Evolutionary conservation across 2,888 invertebrate genomes (phyloP).

Genomic region (Charanyca ferruginea): DNA sequence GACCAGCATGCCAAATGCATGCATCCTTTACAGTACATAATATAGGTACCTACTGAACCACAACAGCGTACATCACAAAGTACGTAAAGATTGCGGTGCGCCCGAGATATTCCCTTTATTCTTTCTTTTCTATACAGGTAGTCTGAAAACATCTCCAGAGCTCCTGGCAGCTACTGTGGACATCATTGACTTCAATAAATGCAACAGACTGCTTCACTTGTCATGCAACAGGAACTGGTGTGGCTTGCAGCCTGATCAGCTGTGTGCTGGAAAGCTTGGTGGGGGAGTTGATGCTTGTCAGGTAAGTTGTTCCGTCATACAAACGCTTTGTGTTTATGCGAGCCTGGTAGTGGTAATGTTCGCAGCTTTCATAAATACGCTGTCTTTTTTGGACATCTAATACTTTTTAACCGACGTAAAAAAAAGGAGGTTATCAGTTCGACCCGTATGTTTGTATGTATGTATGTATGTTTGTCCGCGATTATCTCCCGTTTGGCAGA

Average conservation of each 20-base stretch:
- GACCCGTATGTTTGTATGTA: too few species aligned
- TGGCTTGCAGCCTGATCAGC: slow-evolving; percentile 74
- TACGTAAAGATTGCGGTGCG: too few species aligned
- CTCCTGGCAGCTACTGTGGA: slow-evolving; percentile 76
- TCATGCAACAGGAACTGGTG: slow-evolving; percentile 75
- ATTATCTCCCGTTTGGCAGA: too few species aligned
- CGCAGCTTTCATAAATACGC: not conserved
- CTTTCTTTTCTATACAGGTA: slow-evolving; percentile 54
- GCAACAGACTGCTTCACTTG: slow-evolving; percentile 67
- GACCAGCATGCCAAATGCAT: too few species aligned
- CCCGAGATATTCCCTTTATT: too few species aligned
- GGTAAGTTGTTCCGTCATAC: slow-evolving; percentile 59
- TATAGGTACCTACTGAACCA: too few species aligned
- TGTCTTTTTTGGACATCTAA: too few species aligned
- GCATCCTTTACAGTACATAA: too few species aligned
- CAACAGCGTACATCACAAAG: too few species aligned
- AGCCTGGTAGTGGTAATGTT: not conserved
- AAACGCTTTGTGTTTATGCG: slow-evolving; percentile 1
- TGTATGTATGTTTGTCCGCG: too few species aligned
- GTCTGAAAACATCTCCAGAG: slow-evolving; percentile 69
- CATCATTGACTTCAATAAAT: slow-evolving; percentile 71
- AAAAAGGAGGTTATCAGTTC: too few species aligned
- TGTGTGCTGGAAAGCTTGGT: slow-evolving; percentile 80
- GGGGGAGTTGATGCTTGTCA: slow-evolving; percentile 83
- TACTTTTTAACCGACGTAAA: too few species aligned